phyloP scores from a whole-genome alignment of 2,797 vertebrate genomes.

The Arctocebus calabarensis region DNA sequence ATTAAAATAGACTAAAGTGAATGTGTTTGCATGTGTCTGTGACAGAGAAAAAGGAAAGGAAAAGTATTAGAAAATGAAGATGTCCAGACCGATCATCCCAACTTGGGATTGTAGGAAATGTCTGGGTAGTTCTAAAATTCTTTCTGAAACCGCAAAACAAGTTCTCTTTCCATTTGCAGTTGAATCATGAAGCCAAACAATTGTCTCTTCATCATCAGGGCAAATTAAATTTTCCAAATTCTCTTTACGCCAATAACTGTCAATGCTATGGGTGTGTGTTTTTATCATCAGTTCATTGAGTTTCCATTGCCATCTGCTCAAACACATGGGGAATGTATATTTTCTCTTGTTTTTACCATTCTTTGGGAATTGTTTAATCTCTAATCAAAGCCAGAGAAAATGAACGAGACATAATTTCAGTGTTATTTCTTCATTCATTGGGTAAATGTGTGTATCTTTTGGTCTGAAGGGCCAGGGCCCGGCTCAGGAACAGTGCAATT shows the following conservation, averaged over 20 bases:
- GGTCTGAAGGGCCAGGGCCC: slow-evolving; percentile 3
- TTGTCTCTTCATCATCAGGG: slow-evolving; percentile 60
- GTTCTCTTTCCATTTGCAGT: slow-evolving; percentile 46
- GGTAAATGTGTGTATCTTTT: slow-evolving; percentile 60
- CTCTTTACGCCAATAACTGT: slow-evolving; percentile 74
- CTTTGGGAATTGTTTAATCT: slow-evolving; percentile 67
- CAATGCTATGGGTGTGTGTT: slow-evolving; percentile 70
- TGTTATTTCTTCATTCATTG: slow-evolving; percentile 46
- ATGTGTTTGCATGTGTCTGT: neutral
- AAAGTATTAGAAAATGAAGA: slow-evolving; percentile 54
- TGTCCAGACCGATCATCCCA: slow-evolving; percentile 65
- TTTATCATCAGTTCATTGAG: slow-evolving; percentile 74
- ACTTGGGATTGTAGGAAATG: slow-evolving; percentile 59
- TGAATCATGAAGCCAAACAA: slow-evolving; percentile 60
- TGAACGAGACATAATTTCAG: slow-evolving; percentile 46
- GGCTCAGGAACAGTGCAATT: slow-evolving; percentile 39
- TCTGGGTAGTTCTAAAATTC: slow-evolving; percentile 68
- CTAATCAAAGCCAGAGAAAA: slow-evolving; percentile 64
- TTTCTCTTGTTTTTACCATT: slow-evolving; percentile 74
- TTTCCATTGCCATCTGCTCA: slow-evolving; percentile 67
- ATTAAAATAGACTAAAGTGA: neutral
- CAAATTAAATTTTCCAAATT: slow-evolving; percentile 76
- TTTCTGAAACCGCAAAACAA: slow-evolving; percentile 45
- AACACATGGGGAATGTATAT: slow-evolving; percentile 68
- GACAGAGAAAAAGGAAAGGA: neutral